These are phyloP conservation scores for Caenorhabditis virilis DNA, from an alignment of 2,888 invertebrate genomes.

Conservation along the genomic window DNA sequence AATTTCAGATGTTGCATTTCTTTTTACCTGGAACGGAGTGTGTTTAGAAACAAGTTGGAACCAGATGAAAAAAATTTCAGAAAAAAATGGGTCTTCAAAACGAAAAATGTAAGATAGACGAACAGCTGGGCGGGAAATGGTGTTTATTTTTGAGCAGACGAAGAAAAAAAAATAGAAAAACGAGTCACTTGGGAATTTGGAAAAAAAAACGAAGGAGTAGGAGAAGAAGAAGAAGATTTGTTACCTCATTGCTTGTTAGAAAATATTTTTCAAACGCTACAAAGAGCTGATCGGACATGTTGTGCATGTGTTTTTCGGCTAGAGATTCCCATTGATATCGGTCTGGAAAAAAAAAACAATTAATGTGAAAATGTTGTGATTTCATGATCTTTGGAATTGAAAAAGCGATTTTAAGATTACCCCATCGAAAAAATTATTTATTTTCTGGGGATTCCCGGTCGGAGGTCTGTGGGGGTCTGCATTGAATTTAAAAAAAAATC, in stretches of 20 bases:
- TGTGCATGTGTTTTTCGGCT: constrained; percentile 60
- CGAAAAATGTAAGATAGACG: constrained; percentile 1
- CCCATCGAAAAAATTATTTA: too few species aligned
- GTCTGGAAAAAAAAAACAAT: too few species aligned
- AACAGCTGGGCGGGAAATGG: not conserved
- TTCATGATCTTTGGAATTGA: too few species aligned
- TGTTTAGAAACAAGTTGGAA: not conserved
- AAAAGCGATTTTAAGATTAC: too few species aligned
- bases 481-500: too few species aligned
- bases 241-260: constrained; percentile 61
- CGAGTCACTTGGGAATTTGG: not conserved
- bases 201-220: not conserved
- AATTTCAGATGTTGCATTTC: constrained; percentile 64
- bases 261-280: constrained; percentile 68
- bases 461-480: too few species aligned
- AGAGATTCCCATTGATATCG: constrained; percentile 45
- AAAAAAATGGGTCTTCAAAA: not conserved
- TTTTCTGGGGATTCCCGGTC: too few species aligned
- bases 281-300: constrained; percentile 68
- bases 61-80: not conserved
- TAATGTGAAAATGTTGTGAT: too few species aligned
- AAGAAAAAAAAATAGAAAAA: not conserved
- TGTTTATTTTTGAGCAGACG: not conserved
- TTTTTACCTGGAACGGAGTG: constrained; percentile 51
- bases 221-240: not conserved